Percentiles rank a stretch among this genome's conserved stretches.
phyloP scores from a whole-genome alignment of 2,888 invertebrate genomes.

The Acheta domesticus region DNA sequence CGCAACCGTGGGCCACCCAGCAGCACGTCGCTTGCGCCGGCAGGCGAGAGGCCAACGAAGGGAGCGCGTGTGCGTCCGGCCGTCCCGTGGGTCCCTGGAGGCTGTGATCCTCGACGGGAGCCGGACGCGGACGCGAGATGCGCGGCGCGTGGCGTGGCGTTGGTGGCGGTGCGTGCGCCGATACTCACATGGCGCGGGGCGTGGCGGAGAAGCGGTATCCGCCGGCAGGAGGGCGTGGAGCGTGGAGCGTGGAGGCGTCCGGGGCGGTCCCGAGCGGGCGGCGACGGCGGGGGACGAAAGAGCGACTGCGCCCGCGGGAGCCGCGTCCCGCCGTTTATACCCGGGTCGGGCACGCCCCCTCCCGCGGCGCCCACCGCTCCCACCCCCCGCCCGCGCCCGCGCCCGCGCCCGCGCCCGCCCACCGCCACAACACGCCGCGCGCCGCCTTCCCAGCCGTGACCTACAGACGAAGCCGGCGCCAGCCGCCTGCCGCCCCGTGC shows the following conservation, averaged over 20 bases:
- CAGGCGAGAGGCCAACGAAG: too few species aligned
- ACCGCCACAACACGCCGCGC: neutral
- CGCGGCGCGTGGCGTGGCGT: neutral
- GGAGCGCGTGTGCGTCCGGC: too few species aligned
- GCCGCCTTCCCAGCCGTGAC: neutral
- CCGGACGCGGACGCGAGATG: neutral
- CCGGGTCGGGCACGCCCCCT: neutral
- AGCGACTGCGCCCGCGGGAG: neutral
- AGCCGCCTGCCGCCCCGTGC: neutral
- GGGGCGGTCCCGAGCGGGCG: neutral
- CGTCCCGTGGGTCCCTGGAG: neutral
- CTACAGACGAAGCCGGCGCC: neutral
- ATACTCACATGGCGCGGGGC: neutral
- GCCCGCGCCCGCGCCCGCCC: neutral
- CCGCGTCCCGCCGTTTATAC: neutral
- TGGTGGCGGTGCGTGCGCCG: too few species aligned
- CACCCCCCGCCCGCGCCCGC: neutral
- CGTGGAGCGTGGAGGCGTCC: neutral
- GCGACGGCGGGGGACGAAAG: neutral
- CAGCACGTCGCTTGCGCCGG: too few species aligned
- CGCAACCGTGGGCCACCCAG: too few species aligned
- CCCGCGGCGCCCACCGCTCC: neutral
- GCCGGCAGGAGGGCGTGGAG: neutral
- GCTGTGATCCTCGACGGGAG: neutral
- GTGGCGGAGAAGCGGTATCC: neutral